Evolutionary conservation across 1,140 invertebrate genomes (phyloP).

Genomic region (Drosophila orosa): DNA sequence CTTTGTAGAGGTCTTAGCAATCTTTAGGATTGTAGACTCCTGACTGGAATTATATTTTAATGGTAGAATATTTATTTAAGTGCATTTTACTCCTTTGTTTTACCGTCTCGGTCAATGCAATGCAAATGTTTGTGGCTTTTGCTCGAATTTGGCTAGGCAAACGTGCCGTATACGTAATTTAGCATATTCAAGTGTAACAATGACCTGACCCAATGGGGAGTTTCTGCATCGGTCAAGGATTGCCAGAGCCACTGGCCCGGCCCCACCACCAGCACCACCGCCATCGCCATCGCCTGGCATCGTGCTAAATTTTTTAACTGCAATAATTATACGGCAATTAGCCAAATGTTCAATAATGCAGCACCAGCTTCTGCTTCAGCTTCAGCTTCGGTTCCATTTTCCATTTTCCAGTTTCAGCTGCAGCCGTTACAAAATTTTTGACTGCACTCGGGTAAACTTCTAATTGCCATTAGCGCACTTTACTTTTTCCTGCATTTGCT

Average conservation of each 20-base stretch:
- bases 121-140: constrained; percentile 64
- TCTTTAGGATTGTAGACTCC: background rate
- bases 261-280: background rate
- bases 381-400: constrained; percentile 28
- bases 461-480: constrained; percentile 82
- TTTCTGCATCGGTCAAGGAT: constrained; percentile 58
- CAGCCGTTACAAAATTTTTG: constrained; percentile 78
- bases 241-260: constrained; percentile 1
- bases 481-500: constrained; percentile 73
- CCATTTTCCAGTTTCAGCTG: constrained; percentile 44
- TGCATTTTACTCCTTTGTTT: constrained; percentile 10
- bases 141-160: constrained; percentile 24
- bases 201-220: constrained; percentile 22
- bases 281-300: constrained; percentile 16
- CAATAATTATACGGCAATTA: constrained; percentile 83
- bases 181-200: constrained; percentile 38
- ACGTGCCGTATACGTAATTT: constrained; percentile 58
- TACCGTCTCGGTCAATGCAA: constrained; percentile 37
- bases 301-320: constrained; percentile 79
- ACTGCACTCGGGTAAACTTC: constrained; percentile 79
- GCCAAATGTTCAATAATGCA: constrained; percentile 81
- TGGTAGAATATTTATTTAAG: background rate
- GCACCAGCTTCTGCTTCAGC: constrained; percentile 33
- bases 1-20: too few relatives aligned
- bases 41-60: background rate